phyloP scores from a whole-genome alignment of 2,888 invertebrate genomes.

The Hesperia comma region DNA sequence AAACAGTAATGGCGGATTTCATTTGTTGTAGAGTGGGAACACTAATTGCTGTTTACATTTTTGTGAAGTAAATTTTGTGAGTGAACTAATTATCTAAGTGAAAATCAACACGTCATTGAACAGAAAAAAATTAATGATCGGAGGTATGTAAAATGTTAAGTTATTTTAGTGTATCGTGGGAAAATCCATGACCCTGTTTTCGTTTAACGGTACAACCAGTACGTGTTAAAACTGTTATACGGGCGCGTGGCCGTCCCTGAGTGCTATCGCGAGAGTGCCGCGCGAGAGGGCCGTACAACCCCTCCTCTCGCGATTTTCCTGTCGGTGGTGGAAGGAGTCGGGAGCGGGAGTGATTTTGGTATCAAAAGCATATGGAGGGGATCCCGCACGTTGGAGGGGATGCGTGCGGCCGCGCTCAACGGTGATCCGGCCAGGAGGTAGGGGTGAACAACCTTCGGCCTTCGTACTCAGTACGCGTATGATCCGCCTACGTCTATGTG shows the following conservation, averaged over 20 bases:
- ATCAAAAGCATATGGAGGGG: slow-evolving; percentile 79
- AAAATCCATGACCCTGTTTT: slow-evolving; percentile 80
- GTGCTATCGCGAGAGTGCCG: slow-evolving; percentile 63
- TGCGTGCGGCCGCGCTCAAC: slow-evolving; percentile 72
- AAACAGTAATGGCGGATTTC: slow-evolving; percentile 75
- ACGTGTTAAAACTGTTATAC: slow-evolving; percentile 76
- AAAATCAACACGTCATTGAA: slow-evolving; percentile 18
- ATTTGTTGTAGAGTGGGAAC: slow-evolving; percentile 69
- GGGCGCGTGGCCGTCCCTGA: slow-evolving; percentile 74
- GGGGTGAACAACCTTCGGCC: slow-evolving; percentile 81
- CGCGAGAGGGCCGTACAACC: slow-evolving; percentile 72
- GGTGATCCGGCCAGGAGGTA: slow-evolving; percentile 70
- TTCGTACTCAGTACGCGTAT: slow-evolving; percentile 56
- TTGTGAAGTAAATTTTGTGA: slow-evolving; percentile 40
- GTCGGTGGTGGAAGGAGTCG: slow-evolving; percentile 79
- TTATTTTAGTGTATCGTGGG: slow-evolving; percentile 46
- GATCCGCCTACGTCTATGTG: slow-evolving; percentile 63
- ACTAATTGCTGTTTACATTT: slow-evolving; percentile 53
- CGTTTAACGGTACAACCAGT: slow-evolving; percentile 61
- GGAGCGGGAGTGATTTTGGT: slow-evolving; percentile 82
- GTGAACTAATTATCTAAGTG: slow-evolving; percentile 24
- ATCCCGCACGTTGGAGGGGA: slow-evolving; percentile 82
- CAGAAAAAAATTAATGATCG: slow-evolving; percentile 37
- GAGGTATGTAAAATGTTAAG: slow-evolving; percentile 57
- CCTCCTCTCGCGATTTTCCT: slow-evolving; percentile 80